Evolutionary conservation across 2,888 invertebrate species (phyloP), one percentile per base, ranked within the genome.

Genomic region (Dolichomitus sp.): DNA sequence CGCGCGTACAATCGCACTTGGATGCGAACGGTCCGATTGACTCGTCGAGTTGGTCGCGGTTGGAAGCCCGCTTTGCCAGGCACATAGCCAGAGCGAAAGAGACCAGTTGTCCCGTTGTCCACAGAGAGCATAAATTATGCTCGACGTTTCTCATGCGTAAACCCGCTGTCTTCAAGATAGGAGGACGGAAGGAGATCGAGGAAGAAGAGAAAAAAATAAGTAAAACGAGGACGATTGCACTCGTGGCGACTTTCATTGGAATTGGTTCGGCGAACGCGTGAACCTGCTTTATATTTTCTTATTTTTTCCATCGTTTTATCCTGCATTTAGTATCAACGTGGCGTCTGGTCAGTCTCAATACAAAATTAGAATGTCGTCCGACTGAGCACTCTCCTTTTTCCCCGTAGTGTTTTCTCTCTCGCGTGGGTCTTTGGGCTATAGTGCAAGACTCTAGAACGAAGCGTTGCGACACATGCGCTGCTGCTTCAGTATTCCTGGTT

Each of bases 361-460:
- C 80, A 63, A 86, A 87, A 89, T 89, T 88, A 88, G 85, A 85
- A 85, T 68, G 65, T 73, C 73, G 86, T 83, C 86, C 86, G 87
- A 87, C 63, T 57, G 61, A 48, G 88, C 84, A 82, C 81, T 77
- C 79, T 57, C 72, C 52, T 42, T 59, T 66, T 74, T 74, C 33
- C 61, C 42, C 42, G 19, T 19, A 4, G 5, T 3, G 73, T 54
- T 57, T 45, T 66, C 48, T 40, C 9, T 37, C n/a, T 65, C 19
- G n/a, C 45, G 70, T 45, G 30, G 14, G 54, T 48, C 68, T 27
- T 45, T 14, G 37, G 37, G 2, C 6, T 37, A 42, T 12, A 33
- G 27, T 33, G 23, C 59, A n/a, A 68, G 54, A 52, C 17, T 54
- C 52, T 40, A 40, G 57, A 54, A 59, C 40, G 50, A 63, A 69